These are phyloP conservation scores for Syrista parreyssii DNA, from an alignment of 2,888 invertebrate species.

Conservation along the genomic window DNA sequence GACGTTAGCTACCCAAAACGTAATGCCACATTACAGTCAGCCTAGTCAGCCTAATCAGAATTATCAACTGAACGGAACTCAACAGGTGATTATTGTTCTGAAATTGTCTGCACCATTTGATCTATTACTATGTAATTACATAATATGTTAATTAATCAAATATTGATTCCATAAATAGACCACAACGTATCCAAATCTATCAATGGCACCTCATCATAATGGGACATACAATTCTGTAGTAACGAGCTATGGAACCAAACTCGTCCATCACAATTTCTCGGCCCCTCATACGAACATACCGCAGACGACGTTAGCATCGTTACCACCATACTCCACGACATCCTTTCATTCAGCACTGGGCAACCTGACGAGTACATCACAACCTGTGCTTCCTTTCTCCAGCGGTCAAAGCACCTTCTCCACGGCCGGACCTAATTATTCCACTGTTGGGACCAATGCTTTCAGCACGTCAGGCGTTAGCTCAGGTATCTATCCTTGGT, in stretches of 20 bases:
- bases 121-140: background rate
- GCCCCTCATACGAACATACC: conserved; percentile 53
- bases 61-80: conserved; percentile 60
- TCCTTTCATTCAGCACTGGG: conserved; percentile 58
- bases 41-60: conserved; percentile 52
- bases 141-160: background rate
- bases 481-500: conserved; percentile 43
- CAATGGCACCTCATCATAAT: conserved; percentile 44
- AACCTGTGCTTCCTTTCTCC: conserved; percentile 62
- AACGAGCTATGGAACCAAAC: conserved; percentile 50
- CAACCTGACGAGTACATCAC: conserved; percentile 55
- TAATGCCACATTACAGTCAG: conserved; percentile 60
- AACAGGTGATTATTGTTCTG: conserved; percentile 45
- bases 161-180: conserved; percentile 36
- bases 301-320: conserved; percentile 55
- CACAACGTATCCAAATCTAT: conserved; percentile 53
- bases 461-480: conserved; percentile 57
- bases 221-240: conserved; percentile 57
- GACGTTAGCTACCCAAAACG: conserved; percentile 55
- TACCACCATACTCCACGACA: conserved; percentile 57
- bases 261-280: conserved; percentile 57
- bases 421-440: conserved; percentile 58
- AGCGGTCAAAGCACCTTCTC: conserved; percentile 57
- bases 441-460: conserved; percentile 63
- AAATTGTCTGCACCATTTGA: background rate